A percentile compares a stretch with the other conserved stretches of the same genome.
These are phyloP conservation scores for Sciurus niger DNA, from an alignment of 2,113 vertebrate genomes.

Conservation along the genomic window DNA sequence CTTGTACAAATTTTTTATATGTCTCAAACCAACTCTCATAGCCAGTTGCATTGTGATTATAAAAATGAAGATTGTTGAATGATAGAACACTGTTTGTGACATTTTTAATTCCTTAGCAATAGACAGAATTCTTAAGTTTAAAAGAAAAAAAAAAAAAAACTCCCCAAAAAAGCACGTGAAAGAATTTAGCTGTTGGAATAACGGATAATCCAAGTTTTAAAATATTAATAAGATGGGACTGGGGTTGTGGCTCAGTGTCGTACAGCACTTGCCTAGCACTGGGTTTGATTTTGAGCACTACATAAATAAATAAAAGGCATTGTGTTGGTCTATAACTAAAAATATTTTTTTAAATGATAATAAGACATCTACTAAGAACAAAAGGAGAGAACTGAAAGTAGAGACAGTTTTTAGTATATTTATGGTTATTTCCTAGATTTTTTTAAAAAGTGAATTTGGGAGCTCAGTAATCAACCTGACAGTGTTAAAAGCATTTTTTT, in stretches of 20 bases:
- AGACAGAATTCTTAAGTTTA: conserved; percentile 41
- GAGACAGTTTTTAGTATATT: conserved; percentile 8
- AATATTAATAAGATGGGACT: not conserved
- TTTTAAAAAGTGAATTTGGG: conserved; percentile 6
- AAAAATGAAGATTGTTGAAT: conserved; percentile 56
- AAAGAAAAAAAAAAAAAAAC: not conserved
- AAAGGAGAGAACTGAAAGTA: not conserved
- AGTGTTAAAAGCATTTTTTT: conserved; percentile 13
- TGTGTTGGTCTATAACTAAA: too few relatives aligned
- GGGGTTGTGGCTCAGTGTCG: too few relatives aligned
- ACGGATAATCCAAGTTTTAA: conserved; percentile 27
- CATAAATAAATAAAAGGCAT: too few relatives aligned
- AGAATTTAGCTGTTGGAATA: conserved; percentile 6
- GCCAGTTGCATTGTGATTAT: conserved; percentile 20
- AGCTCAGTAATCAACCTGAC: not conserved
- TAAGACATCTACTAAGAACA: not conserved
- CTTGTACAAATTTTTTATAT: not conserved
- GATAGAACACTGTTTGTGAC: not conserved
- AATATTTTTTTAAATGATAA: conserved; percentile 17
- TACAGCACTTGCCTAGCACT: too few relatives aligned
- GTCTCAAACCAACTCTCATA: conserved; percentile 35
- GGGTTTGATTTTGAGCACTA: too few relatives aligned
- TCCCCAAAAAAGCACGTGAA: not conserved
- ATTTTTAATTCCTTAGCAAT: conserved; percentile 53
- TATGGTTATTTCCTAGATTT: conserved; percentile 26